Conservation (phyloP, 1,140 invertebrate genomes). For the Liolophura sinensis region DNA sequence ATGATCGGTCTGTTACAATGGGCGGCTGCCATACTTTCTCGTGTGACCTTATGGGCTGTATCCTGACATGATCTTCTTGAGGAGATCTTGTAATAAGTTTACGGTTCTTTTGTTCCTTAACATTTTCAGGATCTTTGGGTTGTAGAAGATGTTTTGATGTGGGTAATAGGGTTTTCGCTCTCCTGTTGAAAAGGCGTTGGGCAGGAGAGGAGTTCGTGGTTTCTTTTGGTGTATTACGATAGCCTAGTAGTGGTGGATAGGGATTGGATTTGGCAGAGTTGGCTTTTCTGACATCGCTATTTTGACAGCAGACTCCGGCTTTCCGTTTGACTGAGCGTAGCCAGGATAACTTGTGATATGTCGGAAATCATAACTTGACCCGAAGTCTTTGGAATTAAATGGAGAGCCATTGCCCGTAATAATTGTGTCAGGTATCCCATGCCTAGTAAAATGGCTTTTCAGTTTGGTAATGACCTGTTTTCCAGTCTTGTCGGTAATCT, state of each 20-base stretch:
- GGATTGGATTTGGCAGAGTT: too few relatives aligned
- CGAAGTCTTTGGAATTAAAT: constrained; percentile 16
- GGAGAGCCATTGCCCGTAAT: constrained; percentile 25
- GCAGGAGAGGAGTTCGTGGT: constrained; percentile 12
- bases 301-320: constrained; percentile 13
- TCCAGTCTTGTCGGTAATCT: too few relatives aligned
- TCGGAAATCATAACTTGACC: constrained; percentile 18
- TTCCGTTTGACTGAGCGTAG: constrained; percentile 18
- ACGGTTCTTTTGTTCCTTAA: too few relatives aligned
- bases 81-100: too few relatives aligned
- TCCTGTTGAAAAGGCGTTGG: constrained; percentile 18
- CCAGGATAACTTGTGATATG: constrained; percentile 16
- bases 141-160: constrained; percentile 4
- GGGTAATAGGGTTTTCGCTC: constrained; percentile 10
- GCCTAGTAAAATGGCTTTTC: constrained; percentile 15
- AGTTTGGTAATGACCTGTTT: constrained; percentile 20
- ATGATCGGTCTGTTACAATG: too few relatives aligned
- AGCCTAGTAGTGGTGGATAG: constrained; percentile 19
- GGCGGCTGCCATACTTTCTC: too few relatives aligned
- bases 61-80: too few relatives aligned
- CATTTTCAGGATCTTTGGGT: too few relatives aligned
- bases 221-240: constrained; percentile 17
- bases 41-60: too few relatives aligned
- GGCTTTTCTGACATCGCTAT: constrained; percentile 20
- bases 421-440: constrained; percentile 21